Base-by-base conservation (phyloP, 2,888 invertebrate species). In the Artemia sinica region DNA sequence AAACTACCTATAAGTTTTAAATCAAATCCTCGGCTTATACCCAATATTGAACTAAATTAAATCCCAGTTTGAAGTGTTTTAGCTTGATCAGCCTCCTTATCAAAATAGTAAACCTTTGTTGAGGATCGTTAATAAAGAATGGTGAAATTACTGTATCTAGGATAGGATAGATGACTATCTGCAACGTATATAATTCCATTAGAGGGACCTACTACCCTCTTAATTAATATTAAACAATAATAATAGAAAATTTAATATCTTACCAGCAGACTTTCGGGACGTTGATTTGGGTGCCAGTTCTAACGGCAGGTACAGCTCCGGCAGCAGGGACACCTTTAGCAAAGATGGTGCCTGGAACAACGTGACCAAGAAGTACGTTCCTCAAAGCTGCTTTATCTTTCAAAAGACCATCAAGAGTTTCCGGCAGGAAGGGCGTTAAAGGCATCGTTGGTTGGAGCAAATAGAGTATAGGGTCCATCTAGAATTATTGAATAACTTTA, bases 101-200 rank as follows among this genome's bases (percentile, higher is more conserved):
- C 14, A 69, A 51, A 58, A 49, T 52, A 49, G 63, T 69, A 67
- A 69, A 69, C 7, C 69, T 11, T 13, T 65, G 67, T 11, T 58
- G 50, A 14, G 69, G 69, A 28, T 69, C 69, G n/a, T 28, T 48
- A 12, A 8, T 49, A 18, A 69, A 63, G 50, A 67, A 49, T 9
- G 69, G 12, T n/a, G 7, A n/a, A 28, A 70, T 50, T 66, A 67
- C 66, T 50, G 51, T 67, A 13, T 58, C 65, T 18, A 48, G 68
- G 14, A 66, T 51, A 48, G 71, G 68, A 41, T 51, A 52, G 50
- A 71, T 67, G 50, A 71, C 71, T 69, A 48, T 70, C 67, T 14
- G 70, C 68, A 12, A 70, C 50, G 69, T 70, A 66, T 14, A 70
- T 67, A 51, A 78, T 71, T 68, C 71, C 71, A 65, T 71, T 71